Conservation (phyloP, 2,888 invertebrate species). For the Pocota personata region DNA sequence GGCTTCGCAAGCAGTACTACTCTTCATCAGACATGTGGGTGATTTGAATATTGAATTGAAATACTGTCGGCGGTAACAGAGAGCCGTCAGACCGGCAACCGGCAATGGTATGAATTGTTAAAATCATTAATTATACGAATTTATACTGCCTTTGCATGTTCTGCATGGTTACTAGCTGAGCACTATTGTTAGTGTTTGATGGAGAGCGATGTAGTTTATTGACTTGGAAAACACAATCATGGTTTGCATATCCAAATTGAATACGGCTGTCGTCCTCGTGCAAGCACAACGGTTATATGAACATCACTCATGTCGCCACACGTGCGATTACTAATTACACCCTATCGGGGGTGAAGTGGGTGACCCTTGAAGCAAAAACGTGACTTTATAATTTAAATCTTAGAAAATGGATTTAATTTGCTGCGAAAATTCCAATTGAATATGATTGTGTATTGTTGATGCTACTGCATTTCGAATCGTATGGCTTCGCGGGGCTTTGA, state of each 20-base stretch:
- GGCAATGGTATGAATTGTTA: conserved; percentile 18
- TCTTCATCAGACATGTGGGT: conserved; percentile 54
- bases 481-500: too few relatives aligned
- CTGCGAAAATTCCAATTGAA: neutral
- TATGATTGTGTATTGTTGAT: too few relatives aligned
- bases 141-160: conserved; percentile 5
- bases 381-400: conserved; percentile 50
- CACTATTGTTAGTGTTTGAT: conserved; percentile 3
- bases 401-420: conserved; percentile 23
- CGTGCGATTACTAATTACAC: conserved; percentile 67
- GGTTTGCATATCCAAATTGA: conserved; percentile 20
- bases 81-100: conserved; percentile 18
- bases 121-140: conserved; percentile 64
- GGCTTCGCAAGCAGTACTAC: neutral
- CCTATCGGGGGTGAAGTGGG: conserved; percentile 43
- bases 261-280: conserved; percentile 53
- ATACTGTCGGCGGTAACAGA: conserved; percentile 14
- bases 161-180: neutral
- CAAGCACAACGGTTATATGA: conserved; percentile 5
- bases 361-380: conserved; percentile 45
- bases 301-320: conserved; percentile 48
- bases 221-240: conserved; percentile 43
- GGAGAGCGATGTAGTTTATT: conserved; percentile 54
- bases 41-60: conserved; percentile 65
- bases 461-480: too few relatives aligned